Conservation (phyloP, 2,113 vertebrate species). For the Pseudorasbora parva region DNA sequence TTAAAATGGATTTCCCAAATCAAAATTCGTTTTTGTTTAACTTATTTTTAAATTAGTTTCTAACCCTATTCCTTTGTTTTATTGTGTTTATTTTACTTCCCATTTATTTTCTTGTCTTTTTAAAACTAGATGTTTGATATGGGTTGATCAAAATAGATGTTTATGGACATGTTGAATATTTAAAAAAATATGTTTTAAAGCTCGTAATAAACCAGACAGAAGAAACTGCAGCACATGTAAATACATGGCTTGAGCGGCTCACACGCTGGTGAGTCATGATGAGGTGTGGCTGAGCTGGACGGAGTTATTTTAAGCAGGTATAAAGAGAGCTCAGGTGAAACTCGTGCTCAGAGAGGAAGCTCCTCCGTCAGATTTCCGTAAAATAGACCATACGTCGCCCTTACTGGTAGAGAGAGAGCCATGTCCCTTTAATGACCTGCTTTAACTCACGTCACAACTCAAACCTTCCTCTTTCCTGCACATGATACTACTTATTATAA, state of each 20-base stretch:
- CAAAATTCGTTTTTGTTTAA: neutral
- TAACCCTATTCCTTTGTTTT: neutral
- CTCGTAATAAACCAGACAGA: neutral
- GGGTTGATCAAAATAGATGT: no score
- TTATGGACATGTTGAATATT: neutral
- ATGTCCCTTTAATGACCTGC: neutral
- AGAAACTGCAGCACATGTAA: neutral
- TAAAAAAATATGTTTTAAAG: neutral
- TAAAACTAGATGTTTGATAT: no score
- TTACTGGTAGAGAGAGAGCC: neutral
- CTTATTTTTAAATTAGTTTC: neutral
- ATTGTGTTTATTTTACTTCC: neutral
- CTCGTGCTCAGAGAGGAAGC: neutral
- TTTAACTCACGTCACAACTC: neutral
- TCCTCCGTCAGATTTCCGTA: neutral
- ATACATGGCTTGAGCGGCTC: slow-evolving; percentile 21
- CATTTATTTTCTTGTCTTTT: neutral
- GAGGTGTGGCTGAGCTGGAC: slow-evolving; percentile 58
- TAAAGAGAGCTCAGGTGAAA: slow-evolving; percentile 55
- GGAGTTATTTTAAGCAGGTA: slow-evolving; percentile 68
- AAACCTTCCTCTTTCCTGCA: slow-evolving; percentile 1
- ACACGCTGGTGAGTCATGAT: slow-evolving; percentile 57
- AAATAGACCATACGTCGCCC: neutral
- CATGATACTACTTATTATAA: neutral
- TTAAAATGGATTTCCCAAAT: neutral